Conservation (phyloP, 2,888 invertebrate genomes). For the Dexiosoma caninum region DNA sequence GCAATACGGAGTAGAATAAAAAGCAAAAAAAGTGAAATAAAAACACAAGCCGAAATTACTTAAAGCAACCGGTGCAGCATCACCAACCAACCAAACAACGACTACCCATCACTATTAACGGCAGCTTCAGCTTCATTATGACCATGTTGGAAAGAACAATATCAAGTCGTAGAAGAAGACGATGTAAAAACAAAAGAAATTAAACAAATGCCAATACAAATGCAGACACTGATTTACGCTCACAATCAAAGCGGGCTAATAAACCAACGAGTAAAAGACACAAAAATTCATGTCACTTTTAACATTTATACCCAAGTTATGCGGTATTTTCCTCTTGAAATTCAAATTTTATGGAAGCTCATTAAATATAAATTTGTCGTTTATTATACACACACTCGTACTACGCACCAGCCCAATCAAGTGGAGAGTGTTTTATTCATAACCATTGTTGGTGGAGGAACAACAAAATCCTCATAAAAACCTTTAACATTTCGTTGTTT, state of each 20-base stretch:
- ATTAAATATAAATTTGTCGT: constrained; percentile 78
- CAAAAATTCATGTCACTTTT: constrained; percentile 62
- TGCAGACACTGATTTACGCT: constrained; percentile 40
- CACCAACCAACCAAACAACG: constrained; percentile 5
- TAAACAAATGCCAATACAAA: neutral
- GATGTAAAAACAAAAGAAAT: no score
- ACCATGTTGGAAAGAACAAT: constrained; percentile 9
- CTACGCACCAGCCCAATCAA: neutral
- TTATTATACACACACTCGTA: constrained; percentile 64
- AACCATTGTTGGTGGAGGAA: neutral
- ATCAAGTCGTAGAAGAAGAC: neutral
- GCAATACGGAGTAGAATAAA: constrained; percentile 5
- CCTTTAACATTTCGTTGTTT: constrained; percentile 16
- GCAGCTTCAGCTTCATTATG: constrained; percentile 24
- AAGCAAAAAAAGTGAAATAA: neutral
- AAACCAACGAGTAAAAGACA: constrained; percentile 33
- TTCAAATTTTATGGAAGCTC: constrained; percentile 78
- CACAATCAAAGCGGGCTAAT: constrained; percentile 25
- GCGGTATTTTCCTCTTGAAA: constrained; percentile 75
- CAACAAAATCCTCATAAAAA: neutral
- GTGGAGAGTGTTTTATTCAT: constrained; percentile 19
- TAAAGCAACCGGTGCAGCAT: constrained; percentile 38
- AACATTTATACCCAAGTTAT: constrained; percentile 46
- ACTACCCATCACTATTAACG: constrained; percentile 30
- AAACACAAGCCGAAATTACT: constrained; percentile 22